Percentiles rank a stretch among this genome's conserved stretches.
Conservation (phyloP, 1,140 invertebrate species). For the Drosophila subobscura region DNA sequence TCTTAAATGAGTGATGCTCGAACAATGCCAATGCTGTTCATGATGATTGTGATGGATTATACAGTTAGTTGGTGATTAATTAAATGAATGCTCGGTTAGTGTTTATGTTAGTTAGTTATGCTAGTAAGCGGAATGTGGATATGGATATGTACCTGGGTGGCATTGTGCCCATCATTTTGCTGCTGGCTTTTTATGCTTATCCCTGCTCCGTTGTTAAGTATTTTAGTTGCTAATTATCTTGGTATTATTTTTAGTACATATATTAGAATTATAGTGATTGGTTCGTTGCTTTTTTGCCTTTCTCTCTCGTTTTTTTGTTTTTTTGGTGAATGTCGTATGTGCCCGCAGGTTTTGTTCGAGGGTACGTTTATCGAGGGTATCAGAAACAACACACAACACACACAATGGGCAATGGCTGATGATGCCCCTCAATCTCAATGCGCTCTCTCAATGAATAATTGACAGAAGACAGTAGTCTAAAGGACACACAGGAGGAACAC, state of each 20-base stretch:
- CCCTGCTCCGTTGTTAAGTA: slow-evolving; percentile 54
- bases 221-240: slow-evolving; percentile 18
- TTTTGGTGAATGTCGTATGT: slow-evolving; percentile 83
- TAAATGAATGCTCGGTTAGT: slow-evolving; percentile 22
- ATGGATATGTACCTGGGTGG: slow-evolving; percentile 83
- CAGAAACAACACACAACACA: slow-evolving; percentile 62
- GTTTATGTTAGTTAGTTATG: slow-evolving; percentile 63
- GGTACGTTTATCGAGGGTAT: slow-evolving; percentile 25
- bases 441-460: slow-evolving; percentile 74
- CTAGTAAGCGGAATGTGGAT: slow-evolving; percentile 46
- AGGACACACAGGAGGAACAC: slow-evolving; percentile 68
- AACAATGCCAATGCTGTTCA: slow-evolving; percentile 14
- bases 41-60: no score
- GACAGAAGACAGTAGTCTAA: slow-evolving; percentile 58
- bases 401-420: slow-evolving; percentile 37
- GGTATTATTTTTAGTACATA: slow-evolving; percentile 4
- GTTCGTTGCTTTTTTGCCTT: slow-evolving; percentile 27
- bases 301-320: slow-evolving; percentile 33
- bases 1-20: slow-evolving; percentile 60
- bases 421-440: no score
- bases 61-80: no score
- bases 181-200: slow-evolving; percentile 63
- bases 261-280: background rate
- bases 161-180: slow-evolving; percentile 84
- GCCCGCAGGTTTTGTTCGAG: slow-evolving; percentile 58